A percentile compares a stretch with the other conserved stretches of the same genome.
Evolutionary conservation across 2,113 vertebrate species (phyloP).

Genomic region (Porphyrio hochstetteri): DNA sequence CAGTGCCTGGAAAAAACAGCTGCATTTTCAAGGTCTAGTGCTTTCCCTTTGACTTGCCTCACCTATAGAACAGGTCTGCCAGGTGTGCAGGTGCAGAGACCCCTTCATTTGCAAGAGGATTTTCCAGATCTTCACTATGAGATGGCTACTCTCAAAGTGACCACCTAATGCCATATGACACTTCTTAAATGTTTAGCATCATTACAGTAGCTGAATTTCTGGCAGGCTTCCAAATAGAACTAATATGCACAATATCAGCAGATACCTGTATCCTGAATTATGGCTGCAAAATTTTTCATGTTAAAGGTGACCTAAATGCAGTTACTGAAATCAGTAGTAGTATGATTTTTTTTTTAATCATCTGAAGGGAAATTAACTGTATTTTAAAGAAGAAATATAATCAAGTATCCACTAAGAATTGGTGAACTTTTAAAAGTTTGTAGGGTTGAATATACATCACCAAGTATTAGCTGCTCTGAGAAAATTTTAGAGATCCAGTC

Average conservation of each 20-base stretch:
- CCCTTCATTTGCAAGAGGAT: conserved; percentile 35
- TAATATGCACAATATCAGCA: not conserved
- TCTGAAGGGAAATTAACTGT: not conserved
- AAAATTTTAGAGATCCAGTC: not conserved
- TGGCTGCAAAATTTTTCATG: not conserved
- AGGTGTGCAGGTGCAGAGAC: conserved; percentile 16
- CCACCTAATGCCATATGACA: not conserved
- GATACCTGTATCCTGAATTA: not conserved
- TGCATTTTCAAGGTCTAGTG: not conserved
- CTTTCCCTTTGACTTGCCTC: not conserved
- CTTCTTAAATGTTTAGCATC: not conserved
- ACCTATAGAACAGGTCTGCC: not conserved
- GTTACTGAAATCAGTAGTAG: not conserved
- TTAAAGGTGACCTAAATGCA: not conserved
- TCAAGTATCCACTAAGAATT: not conserved
- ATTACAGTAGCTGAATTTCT: not conserved
- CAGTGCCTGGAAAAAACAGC: not conserved
- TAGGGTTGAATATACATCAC: not conserved
- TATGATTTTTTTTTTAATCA: not conserved
- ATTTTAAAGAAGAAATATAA: not conserved
- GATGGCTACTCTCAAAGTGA: not conserved
- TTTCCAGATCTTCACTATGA: not conserved
- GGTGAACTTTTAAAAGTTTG: not conserved
- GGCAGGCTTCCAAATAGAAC: not conserved
- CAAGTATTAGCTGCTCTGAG: not conserved